Evolutionary conservation across 2,113 vertebrate species (phyloP).

Genomic region (Stegastes partitus): DNA sequence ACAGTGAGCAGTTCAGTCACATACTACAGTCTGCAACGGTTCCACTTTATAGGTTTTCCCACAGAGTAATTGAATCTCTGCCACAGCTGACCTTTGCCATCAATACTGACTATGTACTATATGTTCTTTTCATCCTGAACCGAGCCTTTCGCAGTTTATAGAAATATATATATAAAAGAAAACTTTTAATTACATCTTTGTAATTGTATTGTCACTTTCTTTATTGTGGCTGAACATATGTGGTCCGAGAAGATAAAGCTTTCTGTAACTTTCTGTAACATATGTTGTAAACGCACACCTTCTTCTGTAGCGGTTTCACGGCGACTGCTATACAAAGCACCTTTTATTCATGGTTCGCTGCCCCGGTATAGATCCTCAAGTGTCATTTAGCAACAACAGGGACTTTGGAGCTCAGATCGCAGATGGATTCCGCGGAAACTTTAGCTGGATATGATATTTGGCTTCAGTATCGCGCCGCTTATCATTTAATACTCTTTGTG

Average conservation of each 20-base stretch:
- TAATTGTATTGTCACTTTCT: neutral
- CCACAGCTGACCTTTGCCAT: conserved; percentile 42
- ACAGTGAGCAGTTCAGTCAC: conserved; percentile 36
- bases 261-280: too few relatives aligned
- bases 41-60: conserved; percentile 46
- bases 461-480: conserved; percentile 54
- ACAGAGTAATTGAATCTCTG: conserved; percentile 44
- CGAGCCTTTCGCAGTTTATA: neutral
- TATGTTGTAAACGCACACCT: conserved; percentile 5
- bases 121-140: conserved; percentile 3
- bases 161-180: too few relatives aligned
- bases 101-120: conserved; percentile 15
- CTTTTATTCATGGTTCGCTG: conserved; percentile 53
- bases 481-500: conserved; percentile 71
- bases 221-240: neutral
- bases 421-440: conserved; percentile 41
- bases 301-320: conserved; percentile 16
- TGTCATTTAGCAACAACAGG: conserved; percentile 54
- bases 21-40: conserved; percentile 20
- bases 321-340: conserved; percentile 1
- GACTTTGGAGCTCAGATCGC: conserved; percentile 48
- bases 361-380: conserved; percentile 45
- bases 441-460: conserved; percentile 50
- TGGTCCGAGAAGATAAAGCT: neutral
- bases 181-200: neutral